Base-by-base conservation (phyloP, 2,888 invertebrate species). In the Leucoma salicis region DNA sequence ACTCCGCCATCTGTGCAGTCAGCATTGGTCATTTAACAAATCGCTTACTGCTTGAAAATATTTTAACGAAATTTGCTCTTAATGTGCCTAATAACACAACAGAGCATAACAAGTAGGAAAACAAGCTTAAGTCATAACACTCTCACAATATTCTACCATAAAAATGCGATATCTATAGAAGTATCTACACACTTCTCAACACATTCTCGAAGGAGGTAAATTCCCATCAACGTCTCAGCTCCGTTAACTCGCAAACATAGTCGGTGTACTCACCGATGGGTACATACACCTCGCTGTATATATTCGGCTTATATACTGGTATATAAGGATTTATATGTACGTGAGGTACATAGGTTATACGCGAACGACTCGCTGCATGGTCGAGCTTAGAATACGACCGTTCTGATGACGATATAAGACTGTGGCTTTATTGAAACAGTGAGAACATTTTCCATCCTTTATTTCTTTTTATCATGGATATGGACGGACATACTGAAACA, bases 301-400 rank as follows among this genome's bases (percentile, higher is more conserved):
- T 38, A 54, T 24, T 28, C 18, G 14, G 13, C 16, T 10, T 53
- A 57, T 27, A 31, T 39, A 35, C 32, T n/a, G 2, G 57, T 57
- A 58, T 39, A 63, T 57, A 61, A 57, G 56, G 49, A 54, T 48
- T 56, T 63, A 57, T 52, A 50, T 29, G 36, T 50, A 52, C 50
- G 55, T 31, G 10, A 15, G 7, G 40, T 66, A 65, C 61, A 66
- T 68, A 55, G 62, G 70, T 67, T 66, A 63, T 67, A 72, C 74
- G 79, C 74, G 75, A 73, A 70, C 70, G 59, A 76, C 65, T 66
- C 64, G 72, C 68, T 70, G 76, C 75, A 70, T 74, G 73, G 70
- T 55, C 74, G 70, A 70, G 82, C 82, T 82, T 73, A 77, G 80
- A 78, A 75, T 75, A 75, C 75, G 74, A 74, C 70, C 76, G 57